Evolutionary conservation across 2,113 vertebrate species (phyloP), one percentile per base, ranked within the genome.

Genomic region (Odontesthes bonariensis): DNA sequence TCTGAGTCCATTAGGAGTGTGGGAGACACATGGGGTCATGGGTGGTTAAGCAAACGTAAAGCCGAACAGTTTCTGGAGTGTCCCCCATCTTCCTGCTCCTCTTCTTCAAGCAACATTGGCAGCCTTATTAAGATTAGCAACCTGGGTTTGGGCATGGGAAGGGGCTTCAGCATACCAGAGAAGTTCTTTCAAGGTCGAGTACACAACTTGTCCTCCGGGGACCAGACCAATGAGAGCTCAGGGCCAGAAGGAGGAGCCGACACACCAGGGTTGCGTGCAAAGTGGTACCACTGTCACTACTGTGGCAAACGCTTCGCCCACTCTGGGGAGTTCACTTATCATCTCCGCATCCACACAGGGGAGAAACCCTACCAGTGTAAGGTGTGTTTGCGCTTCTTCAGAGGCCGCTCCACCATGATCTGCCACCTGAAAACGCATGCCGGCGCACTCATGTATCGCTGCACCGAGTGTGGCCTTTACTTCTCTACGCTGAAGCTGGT

Each of bases 341-440:
- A 99, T 88, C 95, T 97, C 32, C 93, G 98, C 55, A 99, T 99
- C 90, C 98, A 99, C 93, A 98, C 98, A 0, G 98, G 98, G 0
- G 98, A 99, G 90, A 99, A 99, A 70, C 98, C 97, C 0, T 99
- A 99, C 91, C 97, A 99, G 94, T 99, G 98, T 88, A 99, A 99
- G 75, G 96, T 99, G 44, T 99, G 98, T 51, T 95, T 97, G 91
- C 97, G 97, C 61, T 99, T 98, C 93, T 99, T 99, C 94, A 94
- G 98, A 0, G 98, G 98, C 4, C 97, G 98, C 65, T 99, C 97
- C 16, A 99, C 98, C 84, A 99, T 99, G 94, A 99, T 98, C 92
- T 99, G 97, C 91, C 98, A 99, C 95, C 94, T 99, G 92, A 96
- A 98, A 95, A 99, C 98, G 0, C 98, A 99, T 83, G 95, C 97